Conservation (phyloP, 2,797 vertebrate species). For the Helostoma temminkii region DNA sequence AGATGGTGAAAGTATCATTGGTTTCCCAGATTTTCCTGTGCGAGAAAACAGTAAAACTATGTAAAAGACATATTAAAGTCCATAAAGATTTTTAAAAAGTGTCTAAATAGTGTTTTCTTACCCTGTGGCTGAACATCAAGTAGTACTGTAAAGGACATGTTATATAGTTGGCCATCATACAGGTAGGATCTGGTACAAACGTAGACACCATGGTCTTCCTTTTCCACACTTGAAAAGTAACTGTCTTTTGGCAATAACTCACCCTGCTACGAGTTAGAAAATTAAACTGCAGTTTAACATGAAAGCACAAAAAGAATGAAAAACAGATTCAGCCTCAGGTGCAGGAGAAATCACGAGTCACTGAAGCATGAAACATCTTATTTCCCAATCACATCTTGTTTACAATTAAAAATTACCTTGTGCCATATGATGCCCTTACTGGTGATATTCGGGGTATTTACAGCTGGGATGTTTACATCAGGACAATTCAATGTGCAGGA, state of each 20-base stretch:
- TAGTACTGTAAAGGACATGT: slow-evolving; percentile 21
- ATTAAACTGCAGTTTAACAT: not conserved
- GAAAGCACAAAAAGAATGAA: not conserved
- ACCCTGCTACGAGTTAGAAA: slow-evolving; percentile 27
- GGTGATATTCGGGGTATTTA: not conserved
- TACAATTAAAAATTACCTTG: slow-evolving; percentile 58
- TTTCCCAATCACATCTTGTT: not conserved
- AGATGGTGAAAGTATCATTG: slow-evolving; percentile 24
- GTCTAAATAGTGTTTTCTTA: slow-evolving; percentile 17
- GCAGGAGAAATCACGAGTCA: not conserved
- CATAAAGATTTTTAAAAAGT: not conserved
- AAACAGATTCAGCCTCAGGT: too few species aligned
- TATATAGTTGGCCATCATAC: slow-evolving; percentile 48
- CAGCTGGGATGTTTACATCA: not conserved
- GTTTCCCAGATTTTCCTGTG: not conserved
- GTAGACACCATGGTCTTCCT: slow-evolving; percentile 46
- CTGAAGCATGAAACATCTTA: not conserved
- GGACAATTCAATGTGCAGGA: slow-evolving; percentile 44
- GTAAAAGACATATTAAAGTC: not conserved
- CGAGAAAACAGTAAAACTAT: not conserved
- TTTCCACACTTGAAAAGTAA: slow-evolving; percentile 9
- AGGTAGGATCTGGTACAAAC: slow-evolving; percentile 55
- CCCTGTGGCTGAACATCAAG: slow-evolving; percentile 31
- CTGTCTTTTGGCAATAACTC: rapidly evolving
- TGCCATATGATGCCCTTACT: slow-evolving; percentile 33